Base-by-base conservation (phyloP, 2,113 vertebrate species). In the Neogobius melanostomus region DNA sequence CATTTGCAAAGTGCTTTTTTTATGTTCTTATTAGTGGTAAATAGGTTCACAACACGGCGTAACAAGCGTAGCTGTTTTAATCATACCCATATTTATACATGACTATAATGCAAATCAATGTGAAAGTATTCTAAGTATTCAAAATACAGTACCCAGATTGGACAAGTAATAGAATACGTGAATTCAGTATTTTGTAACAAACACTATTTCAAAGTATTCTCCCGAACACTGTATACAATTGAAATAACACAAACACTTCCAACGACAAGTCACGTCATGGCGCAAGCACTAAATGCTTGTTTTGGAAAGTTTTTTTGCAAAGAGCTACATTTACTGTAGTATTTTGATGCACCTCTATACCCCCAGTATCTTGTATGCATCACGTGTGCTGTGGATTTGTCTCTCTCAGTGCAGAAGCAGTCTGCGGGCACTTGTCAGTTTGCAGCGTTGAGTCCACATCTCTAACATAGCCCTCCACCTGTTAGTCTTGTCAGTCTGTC, bases 401-500 rank as follows among this genome's bases (percentile, higher is more conserved):
- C 48, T 64, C 54, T 64, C 56, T 15, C 0, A n/a, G 14, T 63
- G 61, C 11, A 63, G 51, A n/a, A 66, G 65, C 44, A 77, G 69
- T 67, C 59, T 48, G 45, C 21, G 46, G 64, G 16, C 77, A 77
- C 59, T 67, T 81, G 65, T 82, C 75, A 52, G 8, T 49, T 36
- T 62, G 47, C 76, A 77, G 72, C 47, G 61, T 74, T 56, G 53
- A 64, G 80, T 57, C 44, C 28, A 21, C 53, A 69, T 69, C 47
- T 50, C 60, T 49, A 44, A 54, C 71, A 72, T 49, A 65, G 46
- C 36, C 43, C 69, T 68, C 73, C 86, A 81, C 74, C 82, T 88
- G 86, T 81, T 69, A 4, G 59, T 36, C 63, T 14, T 43, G 57
- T 82, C 45, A 14, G 16, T 49, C 45, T 71, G 54, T 68, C 74